Evolutionary conservation across 2,797 vertebrate species (phyloP).

Genomic region (Ctenochaetus hawaiiensis): DNA sequence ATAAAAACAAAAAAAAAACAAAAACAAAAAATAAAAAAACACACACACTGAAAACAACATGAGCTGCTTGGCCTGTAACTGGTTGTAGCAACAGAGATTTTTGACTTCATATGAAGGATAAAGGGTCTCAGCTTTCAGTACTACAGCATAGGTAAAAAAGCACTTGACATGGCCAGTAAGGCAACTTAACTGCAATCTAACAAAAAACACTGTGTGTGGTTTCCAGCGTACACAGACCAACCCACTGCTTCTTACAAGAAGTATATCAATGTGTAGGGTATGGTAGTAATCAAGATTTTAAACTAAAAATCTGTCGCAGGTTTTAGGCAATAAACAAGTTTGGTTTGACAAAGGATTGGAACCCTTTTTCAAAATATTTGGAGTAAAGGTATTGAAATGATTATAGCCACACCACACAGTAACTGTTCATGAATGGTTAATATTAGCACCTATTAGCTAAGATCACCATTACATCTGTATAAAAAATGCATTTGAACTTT

Average conservation of each 20-base stretch:
- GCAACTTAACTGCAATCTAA: constrained; percentile 40
- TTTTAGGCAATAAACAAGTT: constrained; percentile 27
- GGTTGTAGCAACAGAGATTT: constrained; percentile 26
- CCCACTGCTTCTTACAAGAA: constrained; percentile 27
- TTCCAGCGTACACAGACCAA: constrained; percentile 26
- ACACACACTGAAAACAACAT: constrained; percentile 19
- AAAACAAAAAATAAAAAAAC: too few species aligned
- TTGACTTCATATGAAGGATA: constrained; percentile 28
- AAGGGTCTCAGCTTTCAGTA: constrained; percentile 39
- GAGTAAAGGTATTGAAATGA: constrained; percentile 11
- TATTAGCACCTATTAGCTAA: neutral
- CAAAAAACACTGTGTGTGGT: constrained; percentile 50
- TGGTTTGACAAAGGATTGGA: constrained; percentile 18
- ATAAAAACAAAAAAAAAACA: too few species aligned
- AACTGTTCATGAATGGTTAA: neutral
- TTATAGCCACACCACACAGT: neutral
- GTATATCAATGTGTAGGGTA: constrained; percentile 25
- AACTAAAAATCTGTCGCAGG: constrained; percentile 33
- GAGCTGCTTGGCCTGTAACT: constrained; percentile 31
- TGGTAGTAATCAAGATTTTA: constrained; percentile 53
- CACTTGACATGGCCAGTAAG: constrained; percentile 35
- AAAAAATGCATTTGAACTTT: neutral
- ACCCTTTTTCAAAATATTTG: constrained; percentile 10
- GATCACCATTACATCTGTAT: neutral
- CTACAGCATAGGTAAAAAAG: constrained; percentile 27